phyloP scores from a whole-genome alignment of 2,113 vertebrate species.

The Melierax canorus region DNA sequence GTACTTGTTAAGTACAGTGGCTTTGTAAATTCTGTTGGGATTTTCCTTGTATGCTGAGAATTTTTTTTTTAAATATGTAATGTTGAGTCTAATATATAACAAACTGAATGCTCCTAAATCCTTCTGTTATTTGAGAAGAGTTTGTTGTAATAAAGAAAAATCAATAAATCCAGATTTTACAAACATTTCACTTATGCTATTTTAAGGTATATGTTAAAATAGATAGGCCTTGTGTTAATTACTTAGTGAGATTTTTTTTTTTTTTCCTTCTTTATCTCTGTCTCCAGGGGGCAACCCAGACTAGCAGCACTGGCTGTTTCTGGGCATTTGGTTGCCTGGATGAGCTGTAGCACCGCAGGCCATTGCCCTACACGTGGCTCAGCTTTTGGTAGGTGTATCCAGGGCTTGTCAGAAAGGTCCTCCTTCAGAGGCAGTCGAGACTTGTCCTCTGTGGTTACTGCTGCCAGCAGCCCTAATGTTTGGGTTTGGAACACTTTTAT shows the following conservation, averaged over 20 bases:
- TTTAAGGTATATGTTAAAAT: background rate
- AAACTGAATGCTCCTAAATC: background rate
- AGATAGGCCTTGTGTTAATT: background rate
- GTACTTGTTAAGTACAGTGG: background rate
- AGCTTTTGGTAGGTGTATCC: background rate
- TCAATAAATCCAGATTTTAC: background rate
- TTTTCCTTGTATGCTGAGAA: background rate
- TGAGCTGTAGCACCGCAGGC: accelerated
- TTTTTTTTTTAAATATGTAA: background rate
- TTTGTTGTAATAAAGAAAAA: background rate
- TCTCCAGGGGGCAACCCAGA: background rate
- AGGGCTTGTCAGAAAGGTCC: background rate
- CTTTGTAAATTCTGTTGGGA: background rate
- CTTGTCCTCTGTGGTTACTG: background rate
- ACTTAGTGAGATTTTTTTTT: background rate
- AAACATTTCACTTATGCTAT: background rate
- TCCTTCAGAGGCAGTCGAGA: background rate
- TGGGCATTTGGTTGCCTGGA: background rate
- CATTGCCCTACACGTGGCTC: background rate
- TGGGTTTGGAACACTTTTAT: background rate
- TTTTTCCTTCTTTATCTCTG: background rate
- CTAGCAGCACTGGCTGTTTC: background rate
- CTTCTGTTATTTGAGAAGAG: background rate
- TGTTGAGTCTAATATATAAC: background rate
- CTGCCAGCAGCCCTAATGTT: background rate